A percentile compares a stretch with the other conserved stretches of the same genome.
These are phyloP conservation scores for Cygnus atratus DNA, from an alignment of 2,113 vertebrate genomes.

Conservation along the genomic window DNA sequence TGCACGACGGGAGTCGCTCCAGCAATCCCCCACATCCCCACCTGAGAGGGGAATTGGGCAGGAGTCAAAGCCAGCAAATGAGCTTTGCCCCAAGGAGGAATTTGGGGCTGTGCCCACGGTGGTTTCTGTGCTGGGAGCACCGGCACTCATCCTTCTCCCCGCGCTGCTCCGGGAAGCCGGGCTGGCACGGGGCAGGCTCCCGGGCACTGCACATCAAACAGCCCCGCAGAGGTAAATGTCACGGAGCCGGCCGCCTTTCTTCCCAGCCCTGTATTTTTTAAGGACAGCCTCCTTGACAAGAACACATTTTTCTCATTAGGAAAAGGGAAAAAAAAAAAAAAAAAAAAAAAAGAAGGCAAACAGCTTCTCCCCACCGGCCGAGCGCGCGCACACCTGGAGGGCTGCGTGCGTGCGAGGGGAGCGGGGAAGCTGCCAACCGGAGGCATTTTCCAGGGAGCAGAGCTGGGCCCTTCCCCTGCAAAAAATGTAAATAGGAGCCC, in stretches of 20 bases:
- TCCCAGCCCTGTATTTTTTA: not conserved
- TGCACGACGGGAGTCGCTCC: not conserved
- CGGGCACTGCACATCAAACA: not conserved
- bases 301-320: constrained; percentile 5
- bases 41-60: not conserved
- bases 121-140: not conserved
- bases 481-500: constrained; percentile 48
- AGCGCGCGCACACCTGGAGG: not conserved
- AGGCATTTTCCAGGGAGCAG: constrained; percentile 5
- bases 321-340: not conserved
- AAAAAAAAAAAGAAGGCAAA: not conserved
- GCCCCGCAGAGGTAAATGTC: not conserved
- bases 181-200: not conserved
- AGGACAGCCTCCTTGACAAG: not conserved
- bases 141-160: not conserved
- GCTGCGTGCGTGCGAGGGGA: not conserved
- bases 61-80: not conserved
- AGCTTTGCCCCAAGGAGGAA: not conserved
- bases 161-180: not conserved
- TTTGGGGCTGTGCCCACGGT: not conserved
- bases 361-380: not conserved
- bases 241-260: not conserved
- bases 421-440: not conserved
- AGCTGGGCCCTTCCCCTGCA: not conserved
- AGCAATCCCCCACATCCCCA: not conserved